These are phyloP conservation scores for Tretioscincus oriximinensis DNA, from an alignment of 2,113 vertebrate species.

Conservation along the genomic window DNA sequence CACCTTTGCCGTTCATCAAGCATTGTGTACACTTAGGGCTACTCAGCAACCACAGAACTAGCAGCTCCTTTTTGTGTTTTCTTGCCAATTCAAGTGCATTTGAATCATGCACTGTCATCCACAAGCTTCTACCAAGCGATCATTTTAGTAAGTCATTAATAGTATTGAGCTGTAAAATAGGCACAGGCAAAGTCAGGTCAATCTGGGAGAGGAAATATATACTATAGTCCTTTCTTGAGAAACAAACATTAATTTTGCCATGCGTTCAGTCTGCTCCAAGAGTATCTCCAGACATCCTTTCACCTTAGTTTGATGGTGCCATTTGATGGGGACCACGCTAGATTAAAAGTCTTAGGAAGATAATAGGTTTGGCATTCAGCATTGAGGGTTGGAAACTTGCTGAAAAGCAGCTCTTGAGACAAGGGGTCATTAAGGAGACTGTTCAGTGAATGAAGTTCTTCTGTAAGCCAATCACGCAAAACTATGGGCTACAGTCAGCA, in stretches of 20 bases:
- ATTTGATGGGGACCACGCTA: too few relatives aligned
- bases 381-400: neutral
- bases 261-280: too few relatives aligned
- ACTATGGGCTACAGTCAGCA: neutral
- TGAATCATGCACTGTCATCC: slow-evolving; percentile 39
- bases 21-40: too few relatives aligned
- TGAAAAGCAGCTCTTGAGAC: slow-evolving; percentile 11
- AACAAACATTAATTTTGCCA: neutral
- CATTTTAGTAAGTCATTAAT: slow-evolving; percentile 28
- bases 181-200: slow-evolving; percentile 17
- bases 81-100: slow-evolving; percentile 39
- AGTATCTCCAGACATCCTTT: too few relatives aligned
- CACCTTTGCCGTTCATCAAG: too few relatives aligned
- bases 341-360: slow-evolving; percentile 1
- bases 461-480: neutral
- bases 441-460: neutral
- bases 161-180: slow-evolving; percentile 17
- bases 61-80: neutral
- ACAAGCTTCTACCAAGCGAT: slow-evolving; percentile 45
- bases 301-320: too few relatives aligned
- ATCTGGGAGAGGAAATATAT: neutral
- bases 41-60: slow-evolving; percentile 33
- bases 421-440: neutral
- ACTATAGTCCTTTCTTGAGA: neutral
- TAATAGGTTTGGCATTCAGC: neutral